phyloP scores from a whole-genome alignment of 2,888 invertebrate genomes.

The Cephus spinipes region DNA sequence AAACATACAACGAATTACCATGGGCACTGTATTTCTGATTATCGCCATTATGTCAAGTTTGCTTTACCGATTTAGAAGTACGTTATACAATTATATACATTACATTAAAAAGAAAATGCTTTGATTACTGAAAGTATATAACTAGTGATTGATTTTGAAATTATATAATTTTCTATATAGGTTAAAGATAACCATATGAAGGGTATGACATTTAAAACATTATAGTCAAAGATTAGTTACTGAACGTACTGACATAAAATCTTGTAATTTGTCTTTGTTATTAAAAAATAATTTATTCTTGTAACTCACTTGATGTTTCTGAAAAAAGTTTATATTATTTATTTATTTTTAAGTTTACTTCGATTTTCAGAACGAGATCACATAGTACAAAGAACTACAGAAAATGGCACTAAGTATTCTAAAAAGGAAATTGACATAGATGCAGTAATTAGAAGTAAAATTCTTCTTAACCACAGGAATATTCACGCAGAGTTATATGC shows the following conservation, averaged over 20 bases:
- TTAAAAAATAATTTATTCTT: no score
- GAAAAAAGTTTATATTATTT: neutral
- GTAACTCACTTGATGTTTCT: neutral
- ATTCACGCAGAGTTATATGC: neutral
- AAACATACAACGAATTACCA: neutral
- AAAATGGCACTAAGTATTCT: neutral
- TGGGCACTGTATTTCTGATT: neutral
- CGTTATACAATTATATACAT: neutral
- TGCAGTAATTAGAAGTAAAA: neutral
- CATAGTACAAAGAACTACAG: neutral
- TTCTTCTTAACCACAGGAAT: neutral
- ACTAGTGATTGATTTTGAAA: neutral
- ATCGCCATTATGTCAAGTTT: neutral
- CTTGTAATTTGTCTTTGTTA: neutral
- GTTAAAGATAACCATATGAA: neutral
- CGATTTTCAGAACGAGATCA: neutral
- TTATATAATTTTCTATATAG: neutral
- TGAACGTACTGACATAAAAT: neutral
- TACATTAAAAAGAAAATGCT: neutral
- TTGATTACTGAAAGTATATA: neutral
- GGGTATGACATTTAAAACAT: neutral
- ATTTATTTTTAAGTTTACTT: neutral
- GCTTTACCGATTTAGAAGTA: slow-evolving; percentile 5
- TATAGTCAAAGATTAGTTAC: neutral
- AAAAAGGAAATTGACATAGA: neutral